Conservation (phyloP, 2,888 invertebrate genomes). For the Dascillus cervinus region DNA sequence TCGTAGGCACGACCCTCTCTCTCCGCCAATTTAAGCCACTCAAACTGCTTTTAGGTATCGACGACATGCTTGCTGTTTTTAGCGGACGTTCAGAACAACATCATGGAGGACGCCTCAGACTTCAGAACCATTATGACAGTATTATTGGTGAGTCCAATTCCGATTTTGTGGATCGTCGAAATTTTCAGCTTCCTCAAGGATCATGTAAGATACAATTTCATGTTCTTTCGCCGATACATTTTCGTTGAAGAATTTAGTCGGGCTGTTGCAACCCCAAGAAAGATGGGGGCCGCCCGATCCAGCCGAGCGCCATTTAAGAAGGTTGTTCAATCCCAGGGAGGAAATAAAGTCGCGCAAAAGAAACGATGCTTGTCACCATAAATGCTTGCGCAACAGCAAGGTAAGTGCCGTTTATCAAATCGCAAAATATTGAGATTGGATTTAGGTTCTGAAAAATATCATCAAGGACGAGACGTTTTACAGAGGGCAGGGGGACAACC, state of each 20-base stretch:
- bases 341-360: conserved; percentile 18
- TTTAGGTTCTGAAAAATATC: no score
- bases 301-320: conserved; percentile 11
- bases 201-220: conserved; percentile 4
- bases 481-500: no score
- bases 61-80: no score
- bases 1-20: no score
- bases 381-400: conserved; percentile 13
- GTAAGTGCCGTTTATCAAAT: conserved; percentile 5
- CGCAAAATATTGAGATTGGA: no score
- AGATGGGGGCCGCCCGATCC: conserved; percentile 18
- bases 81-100: no score
- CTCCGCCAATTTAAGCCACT: no score
- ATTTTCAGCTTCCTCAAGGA: conserved; percentile 8
- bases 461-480: no score
- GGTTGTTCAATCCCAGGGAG: conserved; percentile 18
- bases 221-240: not conserved
- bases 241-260: conserved; percentile 15
- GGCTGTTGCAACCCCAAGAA: conserved; percentile 16
- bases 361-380: conserved; percentile 15
- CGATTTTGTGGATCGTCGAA: conserved; percentile 6
- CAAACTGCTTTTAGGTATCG: no score
- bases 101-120: no score
- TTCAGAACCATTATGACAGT: no score
- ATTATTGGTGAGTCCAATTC: conserved; percentile 5